Evolutionary conservation across 2,888 invertebrate species (phyloP), one percentile per base, ranked within the genome.

Genomic region (Brachypalpus laphriformis): DNA sequence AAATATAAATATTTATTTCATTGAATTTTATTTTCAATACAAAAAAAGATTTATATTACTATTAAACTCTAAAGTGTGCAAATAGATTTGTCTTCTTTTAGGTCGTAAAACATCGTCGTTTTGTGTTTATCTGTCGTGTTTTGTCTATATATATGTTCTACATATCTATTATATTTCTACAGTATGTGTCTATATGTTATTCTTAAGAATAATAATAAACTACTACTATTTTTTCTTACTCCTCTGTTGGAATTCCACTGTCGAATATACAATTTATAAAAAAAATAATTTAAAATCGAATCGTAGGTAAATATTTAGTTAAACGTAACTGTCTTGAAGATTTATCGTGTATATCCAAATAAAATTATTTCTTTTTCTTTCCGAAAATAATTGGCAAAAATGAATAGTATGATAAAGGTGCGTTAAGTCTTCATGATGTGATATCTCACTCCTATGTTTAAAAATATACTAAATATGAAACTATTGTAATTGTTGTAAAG

Each of bases 71-170:
- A 81, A 85, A 81, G 85, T 85, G 85, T 85, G 81, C 85, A 70
- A 81, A 81, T 85, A 85, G 80, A 85, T 76, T 71, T 85, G 75
- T 81, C 81, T 65, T 76, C 75, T 80, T 77, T 70, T 82, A 82
- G 86, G 86, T 82, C 82, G 76, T 86, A 82, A 86, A 66, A 77
- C 66, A 76, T 63, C 85, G 82, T 86, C 86, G 72, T 82, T 86
- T 85, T 86, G 86, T 86, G 86, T 86, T 83, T 86, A 82, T 86
- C 82, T 86, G 82, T 82, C 86, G 82, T 82, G 65, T 72, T 76
- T 76, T 86, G 78, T 85, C 85, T 86, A 66, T 81, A 81, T 66
- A 47, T 25, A 31, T 31, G 6, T 65, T 37, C 68, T 72, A 47
- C 72, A 63, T 71, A 83, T 68, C 65, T 82, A 78, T 61, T 42